Evolutionary conservation across 2,888 invertebrate species (phyloP).

Genomic region (Metallyticus violacea): DNA sequence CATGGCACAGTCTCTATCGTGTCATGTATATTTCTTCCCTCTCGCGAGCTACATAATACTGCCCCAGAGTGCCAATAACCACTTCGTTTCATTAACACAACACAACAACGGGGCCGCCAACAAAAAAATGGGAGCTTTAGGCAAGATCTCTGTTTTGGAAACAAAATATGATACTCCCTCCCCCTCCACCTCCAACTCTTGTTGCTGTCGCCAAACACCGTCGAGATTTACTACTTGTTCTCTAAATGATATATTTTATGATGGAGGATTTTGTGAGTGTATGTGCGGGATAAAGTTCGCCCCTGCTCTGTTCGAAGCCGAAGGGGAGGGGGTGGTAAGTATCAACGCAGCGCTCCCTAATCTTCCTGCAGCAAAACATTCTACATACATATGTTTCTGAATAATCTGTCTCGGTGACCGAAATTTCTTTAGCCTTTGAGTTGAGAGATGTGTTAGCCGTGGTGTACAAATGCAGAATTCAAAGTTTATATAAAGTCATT

Average conservation of each 20-base stretch:
- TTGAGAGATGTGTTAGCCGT: too few relatives aligned
- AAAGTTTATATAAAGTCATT: too few relatives aligned
- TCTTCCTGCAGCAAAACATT: background rate
- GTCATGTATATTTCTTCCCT: background rate
- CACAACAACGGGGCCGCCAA: background rate
- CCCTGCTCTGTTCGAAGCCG: background rate
- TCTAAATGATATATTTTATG: slow-evolving; percentile 15
- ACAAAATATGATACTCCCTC: background rate
- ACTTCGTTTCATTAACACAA: background rate
- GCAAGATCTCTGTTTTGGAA: background rate
- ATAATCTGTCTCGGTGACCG: background rate
- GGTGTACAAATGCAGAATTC: too few relatives aligned
- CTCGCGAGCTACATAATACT: background rate
- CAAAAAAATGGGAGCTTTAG: background rate
- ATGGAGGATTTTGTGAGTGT: background rate
- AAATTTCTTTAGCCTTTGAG: background rate
- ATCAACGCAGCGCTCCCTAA: background rate
- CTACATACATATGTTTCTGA: background rate
- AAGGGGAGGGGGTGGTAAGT: background rate
- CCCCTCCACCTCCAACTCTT: background rate
- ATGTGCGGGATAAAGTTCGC: background rate
- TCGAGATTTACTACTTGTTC: background rate
- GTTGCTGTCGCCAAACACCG: background rate
- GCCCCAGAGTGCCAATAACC: background rate
- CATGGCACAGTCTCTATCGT: background rate